Percentiles rank a stretch among this genome's conserved stretches.
These are phyloP conservation scores for Prenolepis imparis DNA, from an alignment of 2,888 invertebrate species.

Conservation along the genomic window DNA sequence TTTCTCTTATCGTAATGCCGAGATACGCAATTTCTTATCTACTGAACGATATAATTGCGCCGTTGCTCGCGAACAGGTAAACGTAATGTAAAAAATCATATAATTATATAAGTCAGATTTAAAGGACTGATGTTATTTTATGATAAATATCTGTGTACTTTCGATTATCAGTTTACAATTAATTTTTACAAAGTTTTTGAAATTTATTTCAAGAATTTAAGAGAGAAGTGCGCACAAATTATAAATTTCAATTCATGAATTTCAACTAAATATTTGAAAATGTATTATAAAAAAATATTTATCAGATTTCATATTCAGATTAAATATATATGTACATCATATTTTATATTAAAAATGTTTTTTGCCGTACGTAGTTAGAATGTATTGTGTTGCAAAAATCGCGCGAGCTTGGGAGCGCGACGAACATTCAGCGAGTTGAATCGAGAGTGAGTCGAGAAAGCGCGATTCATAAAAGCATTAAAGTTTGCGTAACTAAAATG, in stretches of 20 bases:
- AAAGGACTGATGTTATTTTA: not conserved
- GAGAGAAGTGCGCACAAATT: not conserved
- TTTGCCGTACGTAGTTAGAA: conserved; percentile 4
- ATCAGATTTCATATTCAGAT: not conserved
- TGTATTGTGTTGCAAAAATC: conserved; percentile 35
- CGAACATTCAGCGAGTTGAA: conserved; percentile 37
- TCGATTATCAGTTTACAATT: not conserved
- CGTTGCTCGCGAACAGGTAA: conserved; percentile 43
- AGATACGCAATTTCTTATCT: conserved; percentile 62
- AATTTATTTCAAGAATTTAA: not conserved
- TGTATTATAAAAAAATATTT: not conserved
- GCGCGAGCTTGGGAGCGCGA: conserved; percentile 39
- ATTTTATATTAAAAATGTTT: not conserved
- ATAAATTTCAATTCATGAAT: not conserved
- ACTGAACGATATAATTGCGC: conserved; percentile 60
- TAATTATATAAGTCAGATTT: not conserved
- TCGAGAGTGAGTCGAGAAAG: conserved; percentile 53
- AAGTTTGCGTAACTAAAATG: conserved; percentile 52
- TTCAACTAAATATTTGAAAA: not conserved
- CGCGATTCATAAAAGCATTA: conserved; percentile 44
- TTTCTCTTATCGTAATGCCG: conserved; percentile 34
- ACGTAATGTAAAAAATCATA: conserved; percentile 10
- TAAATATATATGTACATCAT: not conserved
- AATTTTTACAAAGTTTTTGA: not conserved
- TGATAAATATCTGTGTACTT: conserved; percentile 8